Conservation (phyloP, 2,888 invertebrate genomes). For the Cantharis nigra region DNA sequence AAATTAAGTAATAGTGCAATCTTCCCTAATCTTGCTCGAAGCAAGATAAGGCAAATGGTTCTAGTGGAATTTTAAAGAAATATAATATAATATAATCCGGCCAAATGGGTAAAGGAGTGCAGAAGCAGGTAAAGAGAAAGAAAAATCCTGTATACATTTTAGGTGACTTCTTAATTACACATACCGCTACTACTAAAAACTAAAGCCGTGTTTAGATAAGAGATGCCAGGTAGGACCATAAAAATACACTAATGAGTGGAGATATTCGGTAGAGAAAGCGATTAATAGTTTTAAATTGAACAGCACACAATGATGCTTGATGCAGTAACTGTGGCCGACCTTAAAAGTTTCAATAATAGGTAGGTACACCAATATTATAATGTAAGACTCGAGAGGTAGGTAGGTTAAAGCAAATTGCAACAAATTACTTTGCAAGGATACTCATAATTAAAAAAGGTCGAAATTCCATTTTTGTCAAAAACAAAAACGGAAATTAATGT, state of each 20-base stretch:
- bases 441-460: not conserved
- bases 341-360: not conserved
- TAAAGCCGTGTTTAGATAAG: constrained; percentile 31
- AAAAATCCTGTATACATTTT: constrained; percentile 1
- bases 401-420: not conserved
- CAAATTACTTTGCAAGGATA: not conserved
- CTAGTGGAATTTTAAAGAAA: not conserved
- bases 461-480: not conserved
- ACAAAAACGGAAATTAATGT: constrained; percentile 1
- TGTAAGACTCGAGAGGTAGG: not conserved
- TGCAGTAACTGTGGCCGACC: not conserved
- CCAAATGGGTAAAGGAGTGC: not conserved
- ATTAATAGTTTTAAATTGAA: not conserved
- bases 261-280: constrained; percentile 5
- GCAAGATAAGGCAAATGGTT: not conserved
- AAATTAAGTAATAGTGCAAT: not conserved
- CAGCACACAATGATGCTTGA: not conserved
- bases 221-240: constrained; percentile 18
- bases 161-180: constrained; percentile 29
- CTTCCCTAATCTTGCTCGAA: not conserved
- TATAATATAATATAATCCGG: not conserved
- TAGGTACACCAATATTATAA: not conserved
- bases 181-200: constrained; percentile 26
- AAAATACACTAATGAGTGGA: constrained; percentile 26
- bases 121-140: constrained; percentile 3